A percentile compares a stretch with the other conserved stretches of the same genome.
Conservation (phyloP, 2,888 invertebrate genomes). For the Tipula confusa region DNA sequence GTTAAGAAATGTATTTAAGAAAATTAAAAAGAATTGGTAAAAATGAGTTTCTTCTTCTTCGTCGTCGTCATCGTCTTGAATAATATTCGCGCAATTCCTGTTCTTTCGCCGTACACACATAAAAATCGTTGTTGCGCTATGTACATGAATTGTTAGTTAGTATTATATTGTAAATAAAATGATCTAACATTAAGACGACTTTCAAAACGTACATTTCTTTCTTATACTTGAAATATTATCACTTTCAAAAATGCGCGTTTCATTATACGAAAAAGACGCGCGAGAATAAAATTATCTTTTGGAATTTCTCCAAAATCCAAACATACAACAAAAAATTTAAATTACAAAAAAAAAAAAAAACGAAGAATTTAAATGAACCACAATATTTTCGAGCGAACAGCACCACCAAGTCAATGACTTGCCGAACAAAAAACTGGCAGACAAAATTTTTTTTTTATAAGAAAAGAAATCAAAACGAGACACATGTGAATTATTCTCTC, state of each 20-base stretch:
- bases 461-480: neutral
- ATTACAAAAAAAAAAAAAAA: neutral
- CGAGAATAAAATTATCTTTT: neutral
- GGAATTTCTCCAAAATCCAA: slow-evolving; percentile 13
- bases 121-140: neutral
- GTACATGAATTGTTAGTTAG: neutral
- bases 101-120: neutral
- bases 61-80: neutral
- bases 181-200: neutral
- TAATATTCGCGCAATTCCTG: neutral
- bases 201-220: neutral
- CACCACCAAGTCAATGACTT: neutral
- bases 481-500: neutral
- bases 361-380: neutral
- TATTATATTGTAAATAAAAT: neutral
- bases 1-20: neutral
- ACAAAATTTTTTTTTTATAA: neutral
- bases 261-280: neutral
- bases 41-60: no score
- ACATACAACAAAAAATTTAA: no score
- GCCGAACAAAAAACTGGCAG: neutral
- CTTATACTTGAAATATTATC: neutral
- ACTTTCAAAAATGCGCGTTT: slow-evolving; percentile 16
- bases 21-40: neutral
- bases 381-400: neutral